phyloP scores from a whole-genome alignment of 2,888 invertebrate genomes.

The Drosophila seclusa region DNA sequence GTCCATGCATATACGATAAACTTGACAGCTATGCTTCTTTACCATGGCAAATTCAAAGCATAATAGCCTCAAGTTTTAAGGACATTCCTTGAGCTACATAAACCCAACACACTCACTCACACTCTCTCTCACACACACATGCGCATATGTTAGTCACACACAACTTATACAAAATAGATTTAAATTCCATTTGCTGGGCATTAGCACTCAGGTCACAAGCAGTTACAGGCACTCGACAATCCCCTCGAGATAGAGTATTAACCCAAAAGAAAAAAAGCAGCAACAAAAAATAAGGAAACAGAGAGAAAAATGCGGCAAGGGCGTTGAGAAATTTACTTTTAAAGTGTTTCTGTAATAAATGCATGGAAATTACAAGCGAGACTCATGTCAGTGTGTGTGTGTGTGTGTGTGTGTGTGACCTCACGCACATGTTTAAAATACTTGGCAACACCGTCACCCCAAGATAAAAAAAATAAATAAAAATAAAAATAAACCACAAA shows the following conservation, averaged over 20 bases:
- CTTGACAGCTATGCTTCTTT: background rate
- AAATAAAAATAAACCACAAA: slow-evolving; percentile 50
- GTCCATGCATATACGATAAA: background rate
- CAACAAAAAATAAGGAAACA: slow-evolving; percentile 2
- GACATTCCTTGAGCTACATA: slow-evolving; percentile 33
- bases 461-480: slow-evolving; percentile 11
- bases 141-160: slow-evolving; percentile 57
- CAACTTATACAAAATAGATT: slow-evolving; percentile 76
- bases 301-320: slow-evolving; percentile 43
- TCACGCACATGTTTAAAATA: slow-evolving; percentile 75
- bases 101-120: slow-evolving; percentile 9
- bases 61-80: slow-evolving; percentile 28
- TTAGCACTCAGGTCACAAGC: slow-evolving; percentile 76
- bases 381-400: background rate
- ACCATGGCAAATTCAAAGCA: slow-evolving; percentile 7
- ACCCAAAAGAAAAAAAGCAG: slow-evolving; percentile 10
- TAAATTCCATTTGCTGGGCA: slow-evolving; percentile 76
- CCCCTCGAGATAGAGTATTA: slow-evolving; percentile 55
- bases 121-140: slow-evolving; percentile 30
- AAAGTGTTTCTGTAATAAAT: slow-evolving; percentile 76
- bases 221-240: slow-evolving; percentile 51
- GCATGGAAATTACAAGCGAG: slow-evolving; percentile 57
- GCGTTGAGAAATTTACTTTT: slow-evolving; percentile 75
- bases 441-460: slow-evolving; percentile 38
- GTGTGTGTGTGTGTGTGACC: slow-evolving; percentile 59